Conservation (phyloP, 92 coral and sea anemone species). For the Palythoa grandis region DNA sequence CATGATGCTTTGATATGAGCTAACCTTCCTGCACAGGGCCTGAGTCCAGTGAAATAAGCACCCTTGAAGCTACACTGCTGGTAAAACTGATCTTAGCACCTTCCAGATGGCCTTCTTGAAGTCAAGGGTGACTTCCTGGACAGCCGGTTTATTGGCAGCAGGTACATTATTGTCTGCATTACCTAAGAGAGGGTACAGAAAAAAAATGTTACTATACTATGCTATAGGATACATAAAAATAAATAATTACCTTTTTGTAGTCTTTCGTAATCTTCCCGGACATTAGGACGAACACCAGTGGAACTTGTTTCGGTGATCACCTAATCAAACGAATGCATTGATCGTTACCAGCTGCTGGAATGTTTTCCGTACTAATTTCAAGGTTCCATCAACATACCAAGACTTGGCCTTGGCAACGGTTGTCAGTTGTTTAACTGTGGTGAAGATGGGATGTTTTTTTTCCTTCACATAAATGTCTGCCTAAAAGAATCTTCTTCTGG, state of each 20-base stretch:
- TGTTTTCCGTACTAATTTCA: neutral
- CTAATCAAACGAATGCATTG: slow-evolving; percentile 1
- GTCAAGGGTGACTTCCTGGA: neutral
- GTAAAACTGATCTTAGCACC: neutral
- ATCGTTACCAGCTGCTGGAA: neutral
- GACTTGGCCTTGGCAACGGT: neutral
- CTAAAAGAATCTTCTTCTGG: neutral
- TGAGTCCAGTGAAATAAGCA: slow-evolving; percentile 1
- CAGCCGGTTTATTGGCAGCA: neutral
- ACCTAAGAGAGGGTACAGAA: neutral
- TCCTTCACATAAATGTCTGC: neutral
- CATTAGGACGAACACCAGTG: neutral
- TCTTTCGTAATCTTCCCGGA: neutral
- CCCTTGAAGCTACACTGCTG: slow-evolving; percentile 11
- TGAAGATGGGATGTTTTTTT: neutral
- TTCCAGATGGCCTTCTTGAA: slow-evolving; percentile 6
- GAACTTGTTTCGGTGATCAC: neutral
- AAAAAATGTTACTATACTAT: slow-evolving; percentile 1
- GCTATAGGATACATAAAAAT: neutral
- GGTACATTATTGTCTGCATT: neutral
- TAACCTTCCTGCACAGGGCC: slow-evolving; percentile 1
- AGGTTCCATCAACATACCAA: slow-evolving; percentile 11
- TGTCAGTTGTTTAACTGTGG: neutral
- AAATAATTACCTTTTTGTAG: neutral
- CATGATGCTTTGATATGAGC: slow-evolving; percentile 5